Evolutionary conservation across 2,888 invertebrate genomes (phyloP).

Genomic region (Acrocera orbiculus): DNA sequence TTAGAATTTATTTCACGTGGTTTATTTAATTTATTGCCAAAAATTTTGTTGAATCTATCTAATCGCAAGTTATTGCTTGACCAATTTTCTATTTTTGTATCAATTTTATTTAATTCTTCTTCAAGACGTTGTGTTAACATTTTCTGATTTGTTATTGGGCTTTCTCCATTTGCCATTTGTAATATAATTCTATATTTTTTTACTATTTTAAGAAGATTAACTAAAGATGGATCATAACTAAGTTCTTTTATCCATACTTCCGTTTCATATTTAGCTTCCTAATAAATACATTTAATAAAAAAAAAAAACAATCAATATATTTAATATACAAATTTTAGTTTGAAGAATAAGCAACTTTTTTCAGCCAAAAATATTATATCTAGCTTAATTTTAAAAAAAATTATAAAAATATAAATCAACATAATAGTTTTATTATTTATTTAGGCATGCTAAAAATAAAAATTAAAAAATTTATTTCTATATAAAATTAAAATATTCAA

Average conservation of each 20-base stretch:
- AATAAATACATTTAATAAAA: conserved; percentile 1
- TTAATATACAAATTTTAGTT: too few species aligned
- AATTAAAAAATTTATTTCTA: too few species aligned
- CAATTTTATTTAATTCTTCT: conserved; percentile 32
- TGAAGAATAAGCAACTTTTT: too few species aligned
- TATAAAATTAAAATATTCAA: too few species aligned
- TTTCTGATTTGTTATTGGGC: conserved; percentile 25
- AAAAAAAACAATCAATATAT: neutral
- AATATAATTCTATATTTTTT: conserved; percentile 35
- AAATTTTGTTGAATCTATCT: conserved; percentile 28
- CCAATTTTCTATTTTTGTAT: conserved; percentile 33
- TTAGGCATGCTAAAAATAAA: too few species aligned
- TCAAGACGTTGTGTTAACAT: conserved; percentile 29
- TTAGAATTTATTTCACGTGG: conserved; percentile 13
- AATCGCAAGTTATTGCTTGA: conserved; percentile 29
- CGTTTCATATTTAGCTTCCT: conserved; percentile 38
- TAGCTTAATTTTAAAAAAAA: too few species aligned
- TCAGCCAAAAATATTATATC: too few species aligned
- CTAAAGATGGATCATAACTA: conserved; percentile 25
- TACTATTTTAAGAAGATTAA: conserved; percentile 36
- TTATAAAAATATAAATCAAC: too few species aligned
- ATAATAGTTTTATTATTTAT: too few species aligned
- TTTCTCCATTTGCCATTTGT: conserved; percentile 32
- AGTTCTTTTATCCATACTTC: conserved; percentile 37
- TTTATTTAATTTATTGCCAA: conserved; percentile 23